A percentile compares a stretch with the other conserved stretches of the same genome.
Conservation (phyloP, 2,797 vertebrate genomes). For the Halcyon badia region DNA sequence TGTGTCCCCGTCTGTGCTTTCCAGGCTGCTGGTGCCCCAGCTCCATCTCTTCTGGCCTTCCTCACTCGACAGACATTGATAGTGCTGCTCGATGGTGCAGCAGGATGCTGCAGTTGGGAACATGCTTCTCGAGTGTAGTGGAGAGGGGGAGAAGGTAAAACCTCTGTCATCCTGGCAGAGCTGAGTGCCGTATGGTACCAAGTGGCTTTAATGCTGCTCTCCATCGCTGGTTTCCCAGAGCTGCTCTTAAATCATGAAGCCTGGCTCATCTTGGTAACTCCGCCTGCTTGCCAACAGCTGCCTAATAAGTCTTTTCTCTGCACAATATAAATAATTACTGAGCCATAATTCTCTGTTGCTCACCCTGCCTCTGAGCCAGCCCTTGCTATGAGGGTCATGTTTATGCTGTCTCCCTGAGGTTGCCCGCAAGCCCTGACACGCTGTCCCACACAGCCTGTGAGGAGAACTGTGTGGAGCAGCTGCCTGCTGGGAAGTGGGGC, state of each 20-base stretch:
- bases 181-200: accelerated
- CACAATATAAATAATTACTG: background rate
- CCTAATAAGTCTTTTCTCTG: background rate
- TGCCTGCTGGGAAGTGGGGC: accelerated
- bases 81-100: background rate
- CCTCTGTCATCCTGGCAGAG: background rate
- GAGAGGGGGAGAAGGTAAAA: background rate
- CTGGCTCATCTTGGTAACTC: background rate
- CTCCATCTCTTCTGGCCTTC: accelerated
- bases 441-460: accelerated
- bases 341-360: background rate
- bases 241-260: background rate
- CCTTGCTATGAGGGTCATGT: background rate
- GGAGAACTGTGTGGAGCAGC: background rate
- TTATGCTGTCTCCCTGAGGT: background rate
- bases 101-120: background rate
- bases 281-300: background rate
- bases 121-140: accelerated
- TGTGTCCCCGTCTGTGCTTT: background rate
- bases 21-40: accelerated
- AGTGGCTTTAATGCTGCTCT: background rate
- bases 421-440: background rate
- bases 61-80: accelerated
- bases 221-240: background rate
- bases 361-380: background rate